These are phyloP conservation scores for Falcunculus frontatus DNA, from an alignment of 2,113 vertebrate genomes.

Conservation along the genomic window DNA sequence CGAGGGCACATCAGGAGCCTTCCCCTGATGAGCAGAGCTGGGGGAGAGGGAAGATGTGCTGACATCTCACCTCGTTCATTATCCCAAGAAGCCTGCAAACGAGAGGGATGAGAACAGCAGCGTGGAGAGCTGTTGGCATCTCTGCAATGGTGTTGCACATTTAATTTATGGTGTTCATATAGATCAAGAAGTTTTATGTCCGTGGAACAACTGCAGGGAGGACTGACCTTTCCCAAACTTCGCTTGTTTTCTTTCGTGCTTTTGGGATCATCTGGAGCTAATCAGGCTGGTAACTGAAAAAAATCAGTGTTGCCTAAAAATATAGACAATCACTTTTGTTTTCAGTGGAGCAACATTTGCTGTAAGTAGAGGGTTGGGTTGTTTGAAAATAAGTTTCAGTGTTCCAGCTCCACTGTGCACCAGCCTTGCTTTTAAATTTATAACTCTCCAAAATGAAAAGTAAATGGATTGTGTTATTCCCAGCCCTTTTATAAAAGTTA, in stretches of 20 bases:
- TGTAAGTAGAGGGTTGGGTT: slow-evolving; percentile 8
- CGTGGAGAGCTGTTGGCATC: not conserved
- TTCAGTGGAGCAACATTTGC: not conserved
- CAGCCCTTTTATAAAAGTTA: slow-evolving; percentile 53
- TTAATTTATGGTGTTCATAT: not conserved
- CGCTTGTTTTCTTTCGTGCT: not conserved
- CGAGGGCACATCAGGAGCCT: not conserved
- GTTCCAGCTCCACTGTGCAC: not conserved
- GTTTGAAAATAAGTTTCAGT: not conserved
- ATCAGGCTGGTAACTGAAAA: not conserved
- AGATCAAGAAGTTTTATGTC: not conserved
- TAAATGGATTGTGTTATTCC: slow-evolving; percentile 56
- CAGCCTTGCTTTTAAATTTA: slow-evolving; percentile 24
- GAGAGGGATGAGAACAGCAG: not conserved
- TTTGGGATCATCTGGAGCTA: slow-evolving; percentile 44
- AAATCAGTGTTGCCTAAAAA: slow-evolving; percentile 4
- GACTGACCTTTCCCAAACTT: slow-evolving; percentile 1
- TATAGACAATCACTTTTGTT: not conserved
- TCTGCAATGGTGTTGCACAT: not conserved
- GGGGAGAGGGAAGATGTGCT: not conserved
- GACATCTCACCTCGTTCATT: not conserved
- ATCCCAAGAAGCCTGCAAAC: not conserved
- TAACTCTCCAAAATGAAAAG: slow-evolving; percentile 49
- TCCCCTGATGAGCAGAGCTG: not conserved
- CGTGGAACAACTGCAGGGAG: fast-evolving